Base-by-base conservation (phyloP, 2,113 vertebrate species). In the Tauraco erythrolophus region DNA sequence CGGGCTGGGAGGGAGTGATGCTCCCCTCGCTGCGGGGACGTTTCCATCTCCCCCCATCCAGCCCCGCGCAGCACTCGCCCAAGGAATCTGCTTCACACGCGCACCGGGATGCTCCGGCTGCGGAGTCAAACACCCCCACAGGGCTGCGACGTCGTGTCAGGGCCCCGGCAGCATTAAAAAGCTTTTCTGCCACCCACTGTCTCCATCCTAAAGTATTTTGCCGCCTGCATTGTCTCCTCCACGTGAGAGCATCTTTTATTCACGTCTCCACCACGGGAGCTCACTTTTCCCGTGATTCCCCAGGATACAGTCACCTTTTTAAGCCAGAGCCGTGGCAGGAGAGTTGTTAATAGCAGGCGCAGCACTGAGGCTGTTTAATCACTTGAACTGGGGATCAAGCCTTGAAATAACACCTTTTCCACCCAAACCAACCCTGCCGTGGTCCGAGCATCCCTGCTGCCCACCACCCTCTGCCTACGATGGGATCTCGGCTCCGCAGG, bases 101-200 rank as follows among this genome's bases (percentile, higher is more conserved):
- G 0, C 56, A 8, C n/a, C 1, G 2, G 84, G 71, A 46, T 0
- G 6, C 66, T 79, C 57, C 0, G 3, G 70, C 64, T n/a, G 75
- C 7, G 1, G 69, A 77, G 41, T 1, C 1, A 0, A 65, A 57
- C 4, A 0, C 33, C 56, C 61, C 56, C 56, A 3, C 14, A 13
- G 74, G 19, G 37, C 83, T 51, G 61, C 41, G 43, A 33, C 3
- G 5, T 41, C 2, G 0, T 17, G n/a, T 3, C 1, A 1, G 53
- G 54, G 37, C 37, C 70, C 46, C 33, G 4, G 62, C 57, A 62
- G 66, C 84, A 43, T 17, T 12, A 30, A 77, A 93, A 84, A 33
- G 37, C 72, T 92, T 74, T 71, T 39, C 84, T 81, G 77, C 82
- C 83, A 78, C 82, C 78, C 90, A 50, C 75, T 46, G 70, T 37